Evolutionary conservation across 2,888 invertebrate species (phyloP), one percentile per base, ranked within the genome.

Genomic region (Coleophora deauratella): DNA sequence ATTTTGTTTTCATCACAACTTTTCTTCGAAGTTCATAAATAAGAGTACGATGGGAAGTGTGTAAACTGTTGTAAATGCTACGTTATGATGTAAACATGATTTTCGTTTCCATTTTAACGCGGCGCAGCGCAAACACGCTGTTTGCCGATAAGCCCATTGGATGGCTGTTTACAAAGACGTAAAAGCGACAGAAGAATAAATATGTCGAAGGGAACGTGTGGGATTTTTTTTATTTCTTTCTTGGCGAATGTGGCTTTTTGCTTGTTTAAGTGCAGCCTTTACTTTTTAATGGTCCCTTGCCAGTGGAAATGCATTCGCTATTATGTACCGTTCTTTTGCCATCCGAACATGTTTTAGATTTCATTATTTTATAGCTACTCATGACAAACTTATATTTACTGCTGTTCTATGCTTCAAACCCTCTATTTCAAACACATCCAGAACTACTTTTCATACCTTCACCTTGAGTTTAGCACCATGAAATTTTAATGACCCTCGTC

Each of bases 61-160:
- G 35, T 39, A 39, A 39, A 37, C 37, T 27, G 66, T 70, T 69
- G 63, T 60, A 57, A 62, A 69, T 38, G 41, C 41, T 36, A 37
- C 33, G 68, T 68, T 63, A 55, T 62, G 66, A 58, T 51, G 66
- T 62, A 67, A 72, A 72, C 70, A 71, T 58, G 63, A 69, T 66
- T 71, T 69, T 65, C 68, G 58, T 63, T 67, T 65, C 58, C 66
- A 66, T 63, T 62, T 53, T 62, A 56, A 49, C 44, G 49, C 44
- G 49, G 51, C 44, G 44, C 53, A 56, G 56, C 55, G 65, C 55
- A 71, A 72, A 71, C 65, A 70, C 44, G 47, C 49, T 66, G 65
- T 70, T 68, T 65, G 61, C 52, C 50, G 51, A 58, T 51, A 58
- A 62, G 58, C 51, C 55, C 59, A 56, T 57, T 62, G 53, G 55